Conservation (phyloP, 2,113 vertebrate genomes). For the Hipposideros armiger region DNA sequence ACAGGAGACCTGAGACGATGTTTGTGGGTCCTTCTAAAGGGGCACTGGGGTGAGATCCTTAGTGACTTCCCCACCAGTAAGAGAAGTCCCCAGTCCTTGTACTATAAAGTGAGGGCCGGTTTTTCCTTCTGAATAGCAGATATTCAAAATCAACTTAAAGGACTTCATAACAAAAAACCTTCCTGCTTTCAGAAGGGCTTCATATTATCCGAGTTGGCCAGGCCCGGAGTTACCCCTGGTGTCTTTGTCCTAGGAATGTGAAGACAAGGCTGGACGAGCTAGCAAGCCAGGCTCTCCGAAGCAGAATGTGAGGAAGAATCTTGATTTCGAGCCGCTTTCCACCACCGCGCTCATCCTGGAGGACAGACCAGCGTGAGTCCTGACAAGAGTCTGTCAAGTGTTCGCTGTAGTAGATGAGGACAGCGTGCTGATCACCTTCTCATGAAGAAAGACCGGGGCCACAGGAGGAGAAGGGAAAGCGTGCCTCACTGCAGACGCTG, state of each 20-base stretch:
- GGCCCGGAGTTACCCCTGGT: background rate
- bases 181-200: background rate
- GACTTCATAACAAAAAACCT: background rate
- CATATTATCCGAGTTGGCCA: accelerated
- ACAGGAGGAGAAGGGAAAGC: background rate
- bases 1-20: accelerated
- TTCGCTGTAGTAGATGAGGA: background rate
- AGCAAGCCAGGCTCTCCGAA: slow-evolving; percentile 93
- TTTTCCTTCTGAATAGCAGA: background rate
- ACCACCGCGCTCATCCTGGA: slow-evolving; percentile 98
- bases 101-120: accelerated
- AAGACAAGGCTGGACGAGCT: slow-evolving; percentile 93
- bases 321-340: slow-evolving; percentile 97
- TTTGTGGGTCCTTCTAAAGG: background rate
- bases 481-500: accelerated
- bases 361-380: slow-evolving; percentile 95
- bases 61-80: accelerated
- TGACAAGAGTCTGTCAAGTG: background rate
- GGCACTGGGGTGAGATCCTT: background rate
- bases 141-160: background rate
- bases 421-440: background rate
- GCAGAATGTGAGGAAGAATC: slow-evolving; percentile 95
- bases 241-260: slow-evolving; percentile 94
- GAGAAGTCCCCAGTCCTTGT: accelerated
- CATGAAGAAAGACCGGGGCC: background rate